Evolutionary conservation across 2,888 invertebrate genomes (phyloP).

Genomic region (Sepiola atlantica): DNA sequence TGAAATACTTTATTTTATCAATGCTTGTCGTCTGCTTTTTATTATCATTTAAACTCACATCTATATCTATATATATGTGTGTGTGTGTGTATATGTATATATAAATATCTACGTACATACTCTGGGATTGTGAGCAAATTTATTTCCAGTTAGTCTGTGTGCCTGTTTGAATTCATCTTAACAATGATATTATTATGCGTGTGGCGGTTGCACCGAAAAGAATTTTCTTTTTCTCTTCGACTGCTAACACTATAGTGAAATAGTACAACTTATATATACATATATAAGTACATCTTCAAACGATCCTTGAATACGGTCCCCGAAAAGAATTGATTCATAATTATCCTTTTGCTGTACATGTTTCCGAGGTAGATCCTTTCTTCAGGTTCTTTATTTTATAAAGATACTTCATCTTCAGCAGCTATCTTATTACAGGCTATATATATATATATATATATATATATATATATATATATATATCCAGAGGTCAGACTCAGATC

Average conservation of each 20-base stretch:
- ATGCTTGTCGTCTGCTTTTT: not conserved
- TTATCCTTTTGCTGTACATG: too few relatives aligned
- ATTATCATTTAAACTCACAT: not conserved
- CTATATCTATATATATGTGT: not conserved
- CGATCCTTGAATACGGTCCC: too few relatives aligned
- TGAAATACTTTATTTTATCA: not conserved
- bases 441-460: too few relatives aligned
- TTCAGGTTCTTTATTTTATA: too few relatives aligned
- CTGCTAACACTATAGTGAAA: not conserved
- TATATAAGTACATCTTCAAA: too few relatives aligned
- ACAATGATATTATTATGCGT: not conserved
- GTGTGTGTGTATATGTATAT: not conserved
- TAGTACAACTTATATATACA: not conserved
- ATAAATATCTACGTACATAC: not conserved
- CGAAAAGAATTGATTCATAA: too few relatives aligned
- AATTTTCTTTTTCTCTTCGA: not conserved
- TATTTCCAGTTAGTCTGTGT: not conserved
- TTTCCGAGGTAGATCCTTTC: too few relatives aligned
- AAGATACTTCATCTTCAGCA: too few relatives aligned
- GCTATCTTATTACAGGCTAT: too few relatives aligned
- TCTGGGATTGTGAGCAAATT: not conserved
- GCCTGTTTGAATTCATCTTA: not conserved
- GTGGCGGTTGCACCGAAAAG: not conserved
- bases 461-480: too few relatives aligned
- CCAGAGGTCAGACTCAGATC: too few relatives aligned